Evolutionary conservation across 2,113 vertebrate species (phyloP).

Genomic region (Solea solea): DNA sequence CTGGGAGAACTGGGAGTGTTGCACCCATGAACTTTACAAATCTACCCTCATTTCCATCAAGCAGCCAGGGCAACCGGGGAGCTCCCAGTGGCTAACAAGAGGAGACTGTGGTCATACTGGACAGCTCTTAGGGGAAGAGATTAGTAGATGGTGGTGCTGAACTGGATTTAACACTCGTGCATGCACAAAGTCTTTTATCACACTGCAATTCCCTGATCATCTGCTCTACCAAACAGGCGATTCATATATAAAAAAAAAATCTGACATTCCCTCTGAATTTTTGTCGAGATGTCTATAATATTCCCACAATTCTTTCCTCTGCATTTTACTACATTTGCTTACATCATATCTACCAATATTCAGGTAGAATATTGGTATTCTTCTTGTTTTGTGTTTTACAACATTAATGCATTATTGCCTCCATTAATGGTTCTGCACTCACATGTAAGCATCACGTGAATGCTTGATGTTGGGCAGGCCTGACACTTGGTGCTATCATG

Average conservation of each 20-base stretch:
- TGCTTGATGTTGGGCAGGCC: too few relatives aligned
- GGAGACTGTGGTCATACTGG: constrained; percentile 40
- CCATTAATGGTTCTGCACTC: too few relatives aligned
- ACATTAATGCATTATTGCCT: too few relatives aligned
- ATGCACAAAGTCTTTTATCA: background rate
- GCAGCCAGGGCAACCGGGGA: constrained; percentile 32
- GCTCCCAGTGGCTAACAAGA: constrained; percentile 40
- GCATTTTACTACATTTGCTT: background rate
- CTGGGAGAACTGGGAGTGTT: constrained; percentile 31
- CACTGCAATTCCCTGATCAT: constrained; percentile 12
- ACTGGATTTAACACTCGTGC: background rate
- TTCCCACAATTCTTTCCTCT: background rate
- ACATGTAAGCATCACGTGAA: too few relatives aligned
- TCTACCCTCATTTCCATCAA: constrained; percentile 62
- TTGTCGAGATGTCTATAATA: background rate
- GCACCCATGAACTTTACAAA: constrained; percentile 56
- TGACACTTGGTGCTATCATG: too few relatives aligned
- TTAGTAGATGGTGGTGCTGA: constrained; percentile 19
- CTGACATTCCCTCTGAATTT: background rate
- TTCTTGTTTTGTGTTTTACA: too few relatives aligned
- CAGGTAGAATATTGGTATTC: too few relatives aligned
- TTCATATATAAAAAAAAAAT: background rate
- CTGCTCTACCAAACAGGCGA: background rate
- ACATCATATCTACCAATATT: background rate
- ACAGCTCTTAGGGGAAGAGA: constrained; percentile 31